A percentile compares a stretch with the other conserved stretches of the same genome.
phyloP scores from a whole-genome alignment of 2,797 vertebrate species.

The Siniperca scherzeri region DNA sequence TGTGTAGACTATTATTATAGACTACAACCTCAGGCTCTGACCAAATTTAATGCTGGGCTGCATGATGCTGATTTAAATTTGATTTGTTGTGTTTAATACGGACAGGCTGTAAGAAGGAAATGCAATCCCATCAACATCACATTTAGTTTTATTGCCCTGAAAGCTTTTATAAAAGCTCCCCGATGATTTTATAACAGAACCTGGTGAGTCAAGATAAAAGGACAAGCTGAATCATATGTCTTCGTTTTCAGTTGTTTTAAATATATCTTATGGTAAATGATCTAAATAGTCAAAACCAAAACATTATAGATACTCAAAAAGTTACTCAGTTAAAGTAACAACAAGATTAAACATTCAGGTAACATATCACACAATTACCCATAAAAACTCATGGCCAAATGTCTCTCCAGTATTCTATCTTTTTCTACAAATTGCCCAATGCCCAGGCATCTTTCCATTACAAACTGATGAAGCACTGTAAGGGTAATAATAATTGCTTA shows the following conservation, averaged over 20 bases:
- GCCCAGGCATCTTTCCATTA: conserved; percentile 37
- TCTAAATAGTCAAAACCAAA: not conserved
- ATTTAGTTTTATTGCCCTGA: conserved; percentile 28
- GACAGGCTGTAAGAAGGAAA: conserved; percentile 6
- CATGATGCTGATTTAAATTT: conserved; percentile 29
- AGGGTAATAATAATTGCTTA: conserved; percentile 33
- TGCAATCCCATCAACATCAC: conserved; percentile 4
- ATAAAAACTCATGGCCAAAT: not conserved
- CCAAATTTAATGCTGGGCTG: conserved; percentile 2
- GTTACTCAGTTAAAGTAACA: not conserved
- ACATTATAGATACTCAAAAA: not conserved
- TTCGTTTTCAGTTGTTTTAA: not conserved
- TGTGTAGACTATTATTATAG: not conserved
- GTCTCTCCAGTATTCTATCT: conserved; percentile 3
- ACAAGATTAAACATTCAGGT: not conserved
- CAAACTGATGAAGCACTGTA: conserved; percentile 28
- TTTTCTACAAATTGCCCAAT: not conserved
- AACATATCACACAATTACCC: not conserved
- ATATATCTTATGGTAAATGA: not conserved
- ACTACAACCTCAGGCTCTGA: conserved; percentile 1
- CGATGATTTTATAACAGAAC: conserved; percentile 1
- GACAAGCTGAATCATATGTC: not conserved
- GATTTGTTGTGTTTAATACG: conserved; percentile 25
- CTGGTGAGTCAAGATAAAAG: conserved; percentile 1
- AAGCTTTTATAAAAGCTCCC: conserved; percentile 11